Evolutionary conservation across 2,113 vertebrate genomes (phyloP), one percentile per base, ranked within the genome.

Genomic region (Potamarius usumacintae): DNA sequence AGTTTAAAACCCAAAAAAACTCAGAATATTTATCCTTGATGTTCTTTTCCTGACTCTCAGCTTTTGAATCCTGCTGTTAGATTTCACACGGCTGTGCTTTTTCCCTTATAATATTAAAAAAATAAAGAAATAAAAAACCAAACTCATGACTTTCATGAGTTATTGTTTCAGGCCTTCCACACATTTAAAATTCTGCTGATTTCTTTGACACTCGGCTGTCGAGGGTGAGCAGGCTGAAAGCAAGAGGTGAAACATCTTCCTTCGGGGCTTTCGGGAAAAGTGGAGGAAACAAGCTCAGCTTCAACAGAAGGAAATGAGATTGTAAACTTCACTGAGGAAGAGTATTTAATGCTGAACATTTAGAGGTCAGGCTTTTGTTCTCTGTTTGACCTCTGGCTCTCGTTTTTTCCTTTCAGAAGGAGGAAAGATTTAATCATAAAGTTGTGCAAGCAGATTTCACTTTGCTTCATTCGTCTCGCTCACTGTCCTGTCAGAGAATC

Each of bases 361-460:
- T 12, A 42, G 17, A 53, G 27, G 27, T 42, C 83, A 58, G 30
- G 53, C 67, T 65, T 86, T 86, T 86, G 85, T 86, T 86, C 27
- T 52, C 74, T 1, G 10, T 67, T 65, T 86, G 85, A 86, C 74
- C 74, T 62, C 18, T 12, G 74, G 7, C 48, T 30, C 22, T 12
- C 15, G 25, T 30, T 9, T 48, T 63, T 8, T 63, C 15, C 17
- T 86, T 53, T 30, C 22, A 27, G n/a, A 27, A 30, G n/a, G 52
- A 79, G 77, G 77, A 57, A 76, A 11, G 42, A 50, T 20, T 20
- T 42, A 50, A 48, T 76, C 72, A 48, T 50, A 14, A 53, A 76
- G 12, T 2, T 0, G 4, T 53, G 18, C 53, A 53, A 53, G 6
- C 22, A 78, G 22, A 53, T 50, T 14, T 12, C 22, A 0, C 4